These are phyloP conservation scores for Standfussiana lucernea DNA, from an alignment of 2,888 invertebrate species.

Conservation along the genomic window DNA sequence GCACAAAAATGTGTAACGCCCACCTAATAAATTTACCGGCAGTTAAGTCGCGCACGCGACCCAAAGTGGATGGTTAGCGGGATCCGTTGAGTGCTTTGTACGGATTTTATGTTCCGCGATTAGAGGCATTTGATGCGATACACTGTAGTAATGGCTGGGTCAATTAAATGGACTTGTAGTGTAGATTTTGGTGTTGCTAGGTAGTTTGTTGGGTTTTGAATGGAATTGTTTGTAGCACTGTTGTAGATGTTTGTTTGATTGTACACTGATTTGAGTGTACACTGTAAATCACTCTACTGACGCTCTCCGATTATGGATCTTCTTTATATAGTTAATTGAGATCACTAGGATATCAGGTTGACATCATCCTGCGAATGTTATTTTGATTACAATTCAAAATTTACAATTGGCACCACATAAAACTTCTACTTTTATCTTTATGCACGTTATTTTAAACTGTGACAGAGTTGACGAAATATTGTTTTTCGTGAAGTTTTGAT, in stretches of 20 bases:
- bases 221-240: conserved; percentile 3
- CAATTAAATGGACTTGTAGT: conserved; percentile 63
- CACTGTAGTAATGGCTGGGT: conserved; percentile 55
- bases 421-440: too few species aligned
- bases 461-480: too few species aligned
- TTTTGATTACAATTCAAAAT: too few species aligned
- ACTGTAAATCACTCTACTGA: too few species aligned
- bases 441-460: too few species aligned
- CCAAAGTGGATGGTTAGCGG: conserved; percentile 66
- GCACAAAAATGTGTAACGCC: conserved; percentile 76
- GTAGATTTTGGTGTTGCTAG: conserved; percentile 44
- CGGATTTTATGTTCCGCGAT: conserved; percentile 72
- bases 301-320: background rate
- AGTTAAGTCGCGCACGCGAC: conserved; percentile 73
- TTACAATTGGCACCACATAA: too few species aligned
- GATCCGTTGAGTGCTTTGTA: conserved; percentile 68
- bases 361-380: too few species aligned
- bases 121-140: conserved; percentile 64
- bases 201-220: conserved; percentile 20
- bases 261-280: too few species aligned
- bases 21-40: conserved; percentile 76
- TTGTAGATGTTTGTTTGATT: too few species aligned
- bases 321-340: background rate
- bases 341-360: too few species aligned
- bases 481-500: too few species aligned